These are phyloP conservation scores for Triplophysa rosa DNA, from an alignment of 2,113 vertebrate genomes.

Conservation along the genomic window DNA sequence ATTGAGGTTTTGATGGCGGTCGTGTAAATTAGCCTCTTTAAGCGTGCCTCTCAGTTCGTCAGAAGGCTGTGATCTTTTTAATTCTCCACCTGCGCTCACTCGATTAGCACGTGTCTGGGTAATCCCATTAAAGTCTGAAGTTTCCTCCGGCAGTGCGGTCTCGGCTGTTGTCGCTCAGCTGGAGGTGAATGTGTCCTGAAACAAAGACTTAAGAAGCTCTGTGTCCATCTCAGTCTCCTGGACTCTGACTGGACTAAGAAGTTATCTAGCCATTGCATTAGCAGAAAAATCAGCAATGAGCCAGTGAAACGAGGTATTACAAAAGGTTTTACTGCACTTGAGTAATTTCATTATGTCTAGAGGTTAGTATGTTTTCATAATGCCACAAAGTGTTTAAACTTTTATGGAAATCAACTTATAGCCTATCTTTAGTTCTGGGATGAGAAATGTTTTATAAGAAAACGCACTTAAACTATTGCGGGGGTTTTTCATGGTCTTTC, in stretches of 20 bases:
- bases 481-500: too few species aligned
- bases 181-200: constrained; percentile 49
- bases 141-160: constrained; percentile 17
- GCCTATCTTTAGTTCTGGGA: too few species aligned
- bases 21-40: constrained; percentile 42
- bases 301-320: not conserved
- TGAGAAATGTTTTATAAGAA: too few species aligned
- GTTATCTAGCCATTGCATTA: not conserved
- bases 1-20: constrained; percentile 34
- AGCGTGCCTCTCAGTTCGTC: constrained; percentile 47
- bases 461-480: too few species aligned
- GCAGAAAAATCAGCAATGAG: not conserved
- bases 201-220: constrained; percentile 5
- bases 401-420: too few species aligned
- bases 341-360: not conserved
- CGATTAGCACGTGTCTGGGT: constrained; percentile 70
- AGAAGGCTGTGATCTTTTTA: constrained; percentile 68
- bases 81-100: constrained; percentile 71
- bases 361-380: not conserved
- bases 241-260: not conserved
- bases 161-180: constrained; percentile 34
- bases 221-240: not conserved
- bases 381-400: too few species aligned
- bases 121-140: constrained; percentile 70
- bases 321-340: not conserved